These are phyloP conservation scores for Channa striata DNA, from an alignment of 2,797 vertebrate genomes.

Conservation along the genomic window DNA sequence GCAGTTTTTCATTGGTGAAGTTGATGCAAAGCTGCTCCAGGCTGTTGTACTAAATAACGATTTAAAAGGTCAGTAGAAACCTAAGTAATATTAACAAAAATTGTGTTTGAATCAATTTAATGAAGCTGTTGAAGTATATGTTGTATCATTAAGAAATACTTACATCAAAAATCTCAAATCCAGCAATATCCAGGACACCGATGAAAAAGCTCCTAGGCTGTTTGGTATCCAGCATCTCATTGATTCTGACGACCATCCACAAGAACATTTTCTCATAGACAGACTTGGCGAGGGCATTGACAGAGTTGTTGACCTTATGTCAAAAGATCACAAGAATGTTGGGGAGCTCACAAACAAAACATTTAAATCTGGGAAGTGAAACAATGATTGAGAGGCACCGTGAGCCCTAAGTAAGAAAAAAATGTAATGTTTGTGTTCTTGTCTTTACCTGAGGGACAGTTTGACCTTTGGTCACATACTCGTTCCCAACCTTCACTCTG, in stretches of 20 bases:
- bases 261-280: slow-evolving; percentile 90
- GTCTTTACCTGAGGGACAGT: slow-evolving; percentile 88
- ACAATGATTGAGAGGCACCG: not conserved
- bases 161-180: slow-evolving; percentile 91
- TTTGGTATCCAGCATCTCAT: slow-evolving; percentile 90
- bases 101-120: not conserved
- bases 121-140: no score
- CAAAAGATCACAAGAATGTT: not conserved
- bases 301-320: slow-evolving; percentile 61
- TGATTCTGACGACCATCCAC: slow-evolving; percentile 93
- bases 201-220: slow-evolving; percentile 88
- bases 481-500: slow-evolving; percentile 90
- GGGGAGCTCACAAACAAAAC: no score
- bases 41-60: slow-evolving; percentile 84
- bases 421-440: not conserved
- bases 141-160: slow-evolving; percentile 42
- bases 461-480: slow-evolving; percentile 90
- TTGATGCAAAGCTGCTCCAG: slow-evolving; percentile 94
- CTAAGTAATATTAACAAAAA: no score
- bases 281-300: slow-evolving; percentile 49
- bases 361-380: not conserved
- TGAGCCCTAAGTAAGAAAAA: no score
- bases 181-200: slow-evolving; percentile 91
- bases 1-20: slow-evolving; percentile 91
- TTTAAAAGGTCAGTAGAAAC: no score